Evolutionary conservation across 2,888 invertebrate genomes (phyloP).

Genomic region (Tachina grossa): DNA sequence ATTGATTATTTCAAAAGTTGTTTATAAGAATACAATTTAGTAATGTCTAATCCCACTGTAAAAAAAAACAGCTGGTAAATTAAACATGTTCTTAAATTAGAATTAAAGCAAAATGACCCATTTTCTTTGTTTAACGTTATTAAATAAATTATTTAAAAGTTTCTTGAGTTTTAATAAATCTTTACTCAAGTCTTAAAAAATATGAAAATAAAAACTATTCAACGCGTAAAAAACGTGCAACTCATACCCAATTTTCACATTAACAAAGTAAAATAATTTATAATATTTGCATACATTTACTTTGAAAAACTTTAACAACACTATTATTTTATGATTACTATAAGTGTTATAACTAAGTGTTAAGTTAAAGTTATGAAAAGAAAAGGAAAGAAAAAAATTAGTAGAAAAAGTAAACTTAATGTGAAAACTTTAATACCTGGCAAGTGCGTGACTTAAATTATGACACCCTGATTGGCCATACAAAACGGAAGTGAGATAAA

Average conservation of each 20-base stretch:
- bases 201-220: background rate
- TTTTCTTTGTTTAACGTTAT: too few species aligned
- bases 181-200: too few species aligned
- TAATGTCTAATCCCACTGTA: too few species aligned
- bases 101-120: too few species aligned
- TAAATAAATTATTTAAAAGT: too few species aligned
- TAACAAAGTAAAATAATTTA: constrained; percentile 19
- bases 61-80: too few species aligned
- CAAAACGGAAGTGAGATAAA: background rate
- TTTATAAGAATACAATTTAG: too few species aligned
- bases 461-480: background rate
- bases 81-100: too few species aligned
- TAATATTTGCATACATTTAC: constrained; percentile 13
- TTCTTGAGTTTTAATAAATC: too few species aligned
- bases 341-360: background rate
- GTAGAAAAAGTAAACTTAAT: constrained; percentile 32
- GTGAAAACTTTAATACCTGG: constrained; percentile 53
- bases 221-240: background rate
- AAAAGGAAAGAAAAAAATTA: background rate
- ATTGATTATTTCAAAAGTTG: too few species aligned
- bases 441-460: constrained; percentile 50
- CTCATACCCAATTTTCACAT: background rate
- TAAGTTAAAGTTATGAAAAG: constrained; percentile 10
- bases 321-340: background rate
- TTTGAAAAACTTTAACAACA: constrained; percentile 27